A percentile compares a stretch with the other conserved stretches of the same genome.
Evolutionary conservation across 2,113 vertebrate species (phyloP).

Genomic region (Cromileptes altivelis): DNA sequence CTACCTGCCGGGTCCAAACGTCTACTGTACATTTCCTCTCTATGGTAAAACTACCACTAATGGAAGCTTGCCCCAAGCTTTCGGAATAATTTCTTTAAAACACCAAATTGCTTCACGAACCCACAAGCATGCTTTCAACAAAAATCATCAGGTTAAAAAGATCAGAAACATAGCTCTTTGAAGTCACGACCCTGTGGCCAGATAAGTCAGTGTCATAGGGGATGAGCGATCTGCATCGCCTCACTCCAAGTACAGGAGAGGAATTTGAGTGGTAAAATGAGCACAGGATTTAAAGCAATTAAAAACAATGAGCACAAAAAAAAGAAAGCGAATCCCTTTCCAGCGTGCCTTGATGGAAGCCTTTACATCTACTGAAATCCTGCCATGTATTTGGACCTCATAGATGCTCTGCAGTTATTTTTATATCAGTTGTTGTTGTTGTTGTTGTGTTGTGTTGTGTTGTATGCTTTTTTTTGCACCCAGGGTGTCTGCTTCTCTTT

Average conservation of each 20-base stretch:
- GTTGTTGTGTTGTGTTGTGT: background rate
- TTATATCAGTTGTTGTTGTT: background rate
- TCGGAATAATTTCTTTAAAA: background rate
- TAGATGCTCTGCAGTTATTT: background rate
- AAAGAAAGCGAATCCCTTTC: background rate
- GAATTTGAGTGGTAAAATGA: background rate
- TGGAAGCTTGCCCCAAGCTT: background rate
- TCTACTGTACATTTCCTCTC: background rate
- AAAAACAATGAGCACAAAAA: conserved; percentile 27
- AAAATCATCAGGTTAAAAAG: background rate
- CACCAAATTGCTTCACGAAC: background rate
- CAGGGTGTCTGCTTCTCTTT: background rate
- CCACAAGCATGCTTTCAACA: background rate
- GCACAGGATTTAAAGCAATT: conserved; percentile 1
- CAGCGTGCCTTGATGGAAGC: background rate
- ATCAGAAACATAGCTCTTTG: background rate
- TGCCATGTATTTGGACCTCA: conserved; percentile 16
- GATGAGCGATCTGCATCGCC: background rate
- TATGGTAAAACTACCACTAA: background rate
- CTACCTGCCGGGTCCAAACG: background rate
- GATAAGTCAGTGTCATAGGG: conserved; percentile 3
- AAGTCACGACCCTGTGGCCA: background rate
- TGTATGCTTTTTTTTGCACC: background rate
- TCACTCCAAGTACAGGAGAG: background rate
- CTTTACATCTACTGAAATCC: conserved; percentile 12